Base-by-base conservation (phyloP, 2,888 invertebrate genomes). In the Gortyna flavago region DNA sequence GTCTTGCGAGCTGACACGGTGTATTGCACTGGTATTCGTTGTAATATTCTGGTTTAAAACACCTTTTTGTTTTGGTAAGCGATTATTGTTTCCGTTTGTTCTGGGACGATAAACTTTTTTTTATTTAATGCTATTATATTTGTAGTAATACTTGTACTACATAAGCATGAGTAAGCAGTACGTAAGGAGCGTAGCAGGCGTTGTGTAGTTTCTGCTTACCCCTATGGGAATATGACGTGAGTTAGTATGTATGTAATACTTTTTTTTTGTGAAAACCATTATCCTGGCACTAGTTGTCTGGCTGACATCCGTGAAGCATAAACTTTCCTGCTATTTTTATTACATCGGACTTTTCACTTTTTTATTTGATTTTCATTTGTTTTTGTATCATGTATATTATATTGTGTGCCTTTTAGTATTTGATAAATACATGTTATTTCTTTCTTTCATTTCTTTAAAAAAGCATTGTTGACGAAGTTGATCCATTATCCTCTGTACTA, bases 1-100 rank as follows among this genome's bases (percentile, higher is more conserved):
- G 81, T 88, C 81, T 88, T 69, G 29, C 75, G 70, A 78, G 79
- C 87, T 88, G 88, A 88, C 87, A 83, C 74, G 75, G 80, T 83
- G 80, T 83, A 81, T 71, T 66, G 80, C 70, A 54, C 75, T 38
- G 84, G 72, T 77, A 76, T 72, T 70, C 61, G 57, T 48, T 51
- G 79, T 51, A 51, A 75, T 86, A 79, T 84, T 86, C 76, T 62
- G 41, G 41, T 79, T 86, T 78, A 68, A 78, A 88, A 77, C 64
- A 72, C 70, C 77, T 76, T 81, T 80, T 74, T 25, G 41, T 65
- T 62, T 48, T 16, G 25, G 21, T 9, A 16, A n/a, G 38, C 0
- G 13, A 8, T 79, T 71, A 11, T n/a, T 48, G 21, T 48, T 35
- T 29, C 21, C 0, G 29, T 65, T 48, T 48, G 11, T 16, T 25